phyloP scores from a whole-genome alignment of 2,797 vertebrate species.

The Phoebastria nigripes region DNA sequence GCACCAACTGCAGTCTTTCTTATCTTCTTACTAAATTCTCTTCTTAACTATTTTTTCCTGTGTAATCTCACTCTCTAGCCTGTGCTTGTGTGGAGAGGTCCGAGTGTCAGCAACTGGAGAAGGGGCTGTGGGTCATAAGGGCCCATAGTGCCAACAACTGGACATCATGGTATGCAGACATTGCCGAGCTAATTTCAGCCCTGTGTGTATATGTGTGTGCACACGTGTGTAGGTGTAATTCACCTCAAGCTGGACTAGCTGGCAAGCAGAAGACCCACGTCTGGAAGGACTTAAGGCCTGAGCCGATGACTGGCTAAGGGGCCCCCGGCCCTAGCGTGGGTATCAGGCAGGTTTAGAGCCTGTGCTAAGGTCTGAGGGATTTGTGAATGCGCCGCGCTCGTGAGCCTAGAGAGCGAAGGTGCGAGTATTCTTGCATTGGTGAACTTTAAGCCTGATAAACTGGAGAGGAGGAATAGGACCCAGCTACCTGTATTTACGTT shows the following conservation, averaged over 20 bases:
- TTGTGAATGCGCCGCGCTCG: no score
- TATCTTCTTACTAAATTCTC: not conserved
- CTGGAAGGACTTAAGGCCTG: not conserved
- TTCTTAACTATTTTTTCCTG: not conserved
- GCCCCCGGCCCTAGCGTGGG: not conserved
- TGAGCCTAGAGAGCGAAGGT: not conserved
- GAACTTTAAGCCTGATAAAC: not conserved
- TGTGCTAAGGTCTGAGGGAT: not conserved
- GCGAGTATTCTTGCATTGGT: rapidly evolving
- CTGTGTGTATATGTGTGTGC: not conserved
- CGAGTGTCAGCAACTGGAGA: not conserved
- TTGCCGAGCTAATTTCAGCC: not conserved
- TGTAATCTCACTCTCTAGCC: not conserved
- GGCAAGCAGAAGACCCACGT: not conserved
- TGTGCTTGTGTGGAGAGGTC: not conserved
- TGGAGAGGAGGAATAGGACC: not conserved
- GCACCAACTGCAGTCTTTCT: not conserved
- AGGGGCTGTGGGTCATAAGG: not conserved
- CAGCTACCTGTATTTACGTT: no score
- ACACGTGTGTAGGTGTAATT: not conserved
- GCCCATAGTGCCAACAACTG: not conserved
- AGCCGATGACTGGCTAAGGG: not conserved
- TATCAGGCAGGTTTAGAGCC: not conserved
- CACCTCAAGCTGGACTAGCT: not conserved
- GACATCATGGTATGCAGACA: not conserved